phyloP scores from a whole-genome alignment of 2,888 invertebrate genomes.

The Eumacrocentrus americanus region DNA sequence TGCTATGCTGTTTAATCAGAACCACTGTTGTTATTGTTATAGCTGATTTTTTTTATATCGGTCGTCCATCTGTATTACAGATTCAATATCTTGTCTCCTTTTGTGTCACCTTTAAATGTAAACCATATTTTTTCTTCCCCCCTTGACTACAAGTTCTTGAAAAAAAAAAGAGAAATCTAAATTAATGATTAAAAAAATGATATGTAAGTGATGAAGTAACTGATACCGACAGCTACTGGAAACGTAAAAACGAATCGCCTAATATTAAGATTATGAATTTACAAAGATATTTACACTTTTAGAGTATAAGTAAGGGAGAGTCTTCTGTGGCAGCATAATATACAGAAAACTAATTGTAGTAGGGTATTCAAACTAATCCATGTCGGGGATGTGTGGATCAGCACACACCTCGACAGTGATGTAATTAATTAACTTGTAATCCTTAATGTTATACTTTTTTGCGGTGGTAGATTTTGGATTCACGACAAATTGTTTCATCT shows the following conservation, averaged over 20 bases:
- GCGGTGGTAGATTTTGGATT: conserved; percentile 50
- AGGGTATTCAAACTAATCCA: conserved; percentile 55
- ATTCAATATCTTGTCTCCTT: neutral
- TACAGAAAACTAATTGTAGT: conserved; percentile 52
- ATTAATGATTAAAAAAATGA: conserved; percentile 33
- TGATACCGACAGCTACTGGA: conserved; percentile 40
- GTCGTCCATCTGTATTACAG: neutral
- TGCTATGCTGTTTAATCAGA: too few relatives aligned
- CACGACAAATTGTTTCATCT: conserved; percentile 33
- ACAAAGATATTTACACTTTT: conserved; percentile 56
- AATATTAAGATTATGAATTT: conserved; percentile 57
- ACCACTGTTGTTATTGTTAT: too few relatives aligned
- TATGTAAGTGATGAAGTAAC: conserved; percentile 35
- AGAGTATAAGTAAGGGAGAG: conserved; percentile 43
- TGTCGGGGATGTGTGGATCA: conserved; percentile 43
- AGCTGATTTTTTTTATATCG: neutral
- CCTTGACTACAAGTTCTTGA: conserved; percentile 60
- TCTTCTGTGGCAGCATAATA: conserved; percentile 55
- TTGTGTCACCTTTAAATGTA: neutral
- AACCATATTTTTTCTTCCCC: conserved; percentile 37
- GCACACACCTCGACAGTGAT: conserved; percentile 51
- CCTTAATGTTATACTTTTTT: conserved; percentile 59
- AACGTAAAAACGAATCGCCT: conserved; percentile 45
- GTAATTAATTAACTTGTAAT: conserved; percentile 60
- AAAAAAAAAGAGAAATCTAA: conserved; percentile 34